phyloP scores from a whole-genome alignment of 2,797 vertebrate genomes.

The Bradypodion ventrale region DNA sequence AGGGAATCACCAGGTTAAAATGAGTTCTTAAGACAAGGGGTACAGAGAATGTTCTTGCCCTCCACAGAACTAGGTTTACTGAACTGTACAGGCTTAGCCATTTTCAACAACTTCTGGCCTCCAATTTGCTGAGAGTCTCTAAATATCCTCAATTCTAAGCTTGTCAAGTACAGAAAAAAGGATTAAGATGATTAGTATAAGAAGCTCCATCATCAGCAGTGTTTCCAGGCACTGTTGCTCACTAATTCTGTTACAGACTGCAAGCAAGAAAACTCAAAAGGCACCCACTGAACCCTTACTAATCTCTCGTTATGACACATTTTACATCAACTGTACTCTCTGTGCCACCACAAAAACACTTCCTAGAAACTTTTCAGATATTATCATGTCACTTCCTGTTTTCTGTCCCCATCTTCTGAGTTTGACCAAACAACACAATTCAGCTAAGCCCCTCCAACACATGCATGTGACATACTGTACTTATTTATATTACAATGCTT shows the following conservation, averaged over 20 bases:
- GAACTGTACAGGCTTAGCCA: background rate
- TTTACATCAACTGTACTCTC: background rate
- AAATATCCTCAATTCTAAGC: slow-evolving; percentile 5
- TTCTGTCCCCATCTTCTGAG: background rate
- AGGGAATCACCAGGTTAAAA: background rate
- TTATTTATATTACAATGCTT: background rate
- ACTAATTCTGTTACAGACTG: background rate
- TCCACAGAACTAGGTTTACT: background rate
- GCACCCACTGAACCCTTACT: background rate
- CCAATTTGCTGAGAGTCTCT: background rate
- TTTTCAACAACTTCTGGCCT: background rate
- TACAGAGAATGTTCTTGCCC: background rate
- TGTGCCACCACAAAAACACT: background rate
- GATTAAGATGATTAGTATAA: slow-evolving; percentile 10
- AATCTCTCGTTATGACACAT: background rate
- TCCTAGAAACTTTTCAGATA: background rate
- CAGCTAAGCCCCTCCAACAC: background rate
- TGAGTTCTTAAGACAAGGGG: background rate
- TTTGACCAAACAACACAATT: background rate
- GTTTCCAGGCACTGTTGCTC: background rate
- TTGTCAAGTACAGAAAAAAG: background rate
- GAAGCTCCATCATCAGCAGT: background rate
- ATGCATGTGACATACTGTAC: background rate
- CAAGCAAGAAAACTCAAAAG: background rate
- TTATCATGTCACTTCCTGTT: background rate